Evolutionary conservation across 2,113 vertebrate species (phyloP), one percentile per base, ranked within the genome.

Genomic region (Lasiurus borealis): DNA sequence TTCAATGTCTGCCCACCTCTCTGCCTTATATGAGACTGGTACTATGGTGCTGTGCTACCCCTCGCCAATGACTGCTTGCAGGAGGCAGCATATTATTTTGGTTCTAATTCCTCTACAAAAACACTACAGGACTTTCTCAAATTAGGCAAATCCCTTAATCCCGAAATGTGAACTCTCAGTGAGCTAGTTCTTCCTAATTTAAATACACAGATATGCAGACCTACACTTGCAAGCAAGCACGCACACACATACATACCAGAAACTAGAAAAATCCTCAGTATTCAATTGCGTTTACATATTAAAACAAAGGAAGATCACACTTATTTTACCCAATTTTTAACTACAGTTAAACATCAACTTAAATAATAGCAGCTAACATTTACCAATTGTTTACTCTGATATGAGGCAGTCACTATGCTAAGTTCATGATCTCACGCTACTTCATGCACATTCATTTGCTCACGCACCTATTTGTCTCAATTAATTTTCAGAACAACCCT

Each of bases 401-500:
- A 76, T 0, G 23, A 88, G 68, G n/a, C 36, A 85, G 78, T 34
- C 46, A 40, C 23, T 59, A 10, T 0, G 27, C 64, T 75, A 25
- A 68, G 27, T 29, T 46, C 36, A 15, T 3, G 34, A 25, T 27
- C 34, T 14, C 59, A 36, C 2, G 2, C 57, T 31, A 36, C 66
- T 23, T 59, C 46, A 81, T 1, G 23, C 14, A 59, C 52, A 52
- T 36, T 85, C 44, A 85, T 52, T 69, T 93, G 27, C 36, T 83
- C 21, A 50, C 18, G 29, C 2, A 88, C 25, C 46, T 34, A 68
- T 72, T 81, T 68, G 54, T 90, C 81, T 90, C 88, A 85, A 48
- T 95, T 80, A 88, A 87, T 87, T 69, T 72, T 83, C 76, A 88
- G 72, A 71, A 73, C 31, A 76, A n/a, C 31, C 23, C 8, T 88